phyloP scores from a whole-genome alignment of 2,888 invertebrate genomes.

The Cheilosia variabilis region DNA sequence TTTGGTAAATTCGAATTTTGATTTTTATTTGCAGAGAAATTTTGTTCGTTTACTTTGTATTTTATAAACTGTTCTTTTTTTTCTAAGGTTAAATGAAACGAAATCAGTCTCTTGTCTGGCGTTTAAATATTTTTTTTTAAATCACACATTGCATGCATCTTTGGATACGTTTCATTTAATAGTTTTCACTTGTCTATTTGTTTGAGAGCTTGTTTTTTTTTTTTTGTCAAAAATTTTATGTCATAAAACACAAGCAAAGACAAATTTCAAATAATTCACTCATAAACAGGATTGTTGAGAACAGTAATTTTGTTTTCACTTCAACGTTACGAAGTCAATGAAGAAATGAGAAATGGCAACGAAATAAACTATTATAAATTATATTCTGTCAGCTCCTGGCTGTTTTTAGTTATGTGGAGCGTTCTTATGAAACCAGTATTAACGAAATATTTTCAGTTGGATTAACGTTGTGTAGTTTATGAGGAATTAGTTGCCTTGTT shows the following conservation, averaged over 20 bases:
- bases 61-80: constrained; percentile 35
- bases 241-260: constrained; percentile 38
- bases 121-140: constrained; percentile 68
- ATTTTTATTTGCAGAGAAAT: constrained; percentile 53
- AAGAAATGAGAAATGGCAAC: constrained; percentile 44
- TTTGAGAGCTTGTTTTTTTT: constrained; percentile 17
- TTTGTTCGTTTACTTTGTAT: constrained; percentile 66
- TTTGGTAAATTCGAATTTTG: constrained; percentile 70
- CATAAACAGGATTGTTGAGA: constrained; percentile 63
- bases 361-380: constrained; percentile 48
- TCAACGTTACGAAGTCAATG: constrained; percentile 14
- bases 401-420: constrained; percentile 47
- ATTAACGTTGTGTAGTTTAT: constrained; percentile 53
- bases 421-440: constrained; percentile 70
- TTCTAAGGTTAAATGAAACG: constrained; percentile 80
- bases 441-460: constrained; percentile 51
- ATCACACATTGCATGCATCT: constrained; percentile 81
- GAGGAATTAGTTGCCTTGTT: constrained; percentile 65
- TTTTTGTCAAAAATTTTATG: constrained; percentile 27
- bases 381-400: constrained; percentile 17
- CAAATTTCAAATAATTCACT: constrained; percentile 62
- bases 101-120: constrained; percentile 82
- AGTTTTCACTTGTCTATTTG: constrained; percentile 68
- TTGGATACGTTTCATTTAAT: constrained; percentile 82
- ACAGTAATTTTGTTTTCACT: constrained; percentile 25